Conservation (phyloP, 1,140 invertebrate species). For the Wasmannia auropunctata region DNA sequence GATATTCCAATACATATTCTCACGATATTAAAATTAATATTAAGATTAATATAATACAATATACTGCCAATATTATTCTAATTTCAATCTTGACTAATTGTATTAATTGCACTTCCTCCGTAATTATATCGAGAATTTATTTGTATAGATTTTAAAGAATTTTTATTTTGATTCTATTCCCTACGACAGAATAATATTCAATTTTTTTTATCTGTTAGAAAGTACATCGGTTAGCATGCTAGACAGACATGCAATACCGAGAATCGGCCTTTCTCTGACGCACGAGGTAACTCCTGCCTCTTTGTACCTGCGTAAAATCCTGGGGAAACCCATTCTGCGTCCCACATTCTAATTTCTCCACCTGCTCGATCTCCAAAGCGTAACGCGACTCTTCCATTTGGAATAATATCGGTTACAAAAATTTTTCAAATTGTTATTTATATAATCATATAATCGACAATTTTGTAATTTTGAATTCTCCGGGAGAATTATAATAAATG, state of each 20-base stretch:
- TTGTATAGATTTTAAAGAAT: not conserved
- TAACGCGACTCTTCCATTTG: not conserved
- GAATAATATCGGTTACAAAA: not conserved
- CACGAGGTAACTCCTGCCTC: slow-evolving; percentile 48
- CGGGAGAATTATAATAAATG: not conserved
- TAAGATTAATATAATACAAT: not conserved
- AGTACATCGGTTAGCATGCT: slow-evolving; percentile 33
- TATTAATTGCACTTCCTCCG: not conserved
- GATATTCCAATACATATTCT: not conserved
- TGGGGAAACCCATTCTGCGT: not conserved
- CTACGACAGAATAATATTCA: not conserved
- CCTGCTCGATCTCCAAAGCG: not conserved
- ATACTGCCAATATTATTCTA: not conserved
- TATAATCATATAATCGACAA: too few species aligned
- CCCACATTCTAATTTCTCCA: slow-evolving; percentile 17
- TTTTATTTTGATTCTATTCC: not conserved
- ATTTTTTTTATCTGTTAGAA: not conserved
- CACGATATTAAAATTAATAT: not conserved
- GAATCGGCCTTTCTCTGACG: slow-evolving; percentile 68
- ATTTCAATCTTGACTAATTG: not conserved
- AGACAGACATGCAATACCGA: not conserved
- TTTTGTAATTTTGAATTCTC: not conserved
- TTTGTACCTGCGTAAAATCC: not conserved
- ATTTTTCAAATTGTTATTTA: not conserved
- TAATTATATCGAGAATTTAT: not conserved